Base-by-base conservation (phyloP, 1,140 invertebrate species). In the Diprion similis region DNA sequence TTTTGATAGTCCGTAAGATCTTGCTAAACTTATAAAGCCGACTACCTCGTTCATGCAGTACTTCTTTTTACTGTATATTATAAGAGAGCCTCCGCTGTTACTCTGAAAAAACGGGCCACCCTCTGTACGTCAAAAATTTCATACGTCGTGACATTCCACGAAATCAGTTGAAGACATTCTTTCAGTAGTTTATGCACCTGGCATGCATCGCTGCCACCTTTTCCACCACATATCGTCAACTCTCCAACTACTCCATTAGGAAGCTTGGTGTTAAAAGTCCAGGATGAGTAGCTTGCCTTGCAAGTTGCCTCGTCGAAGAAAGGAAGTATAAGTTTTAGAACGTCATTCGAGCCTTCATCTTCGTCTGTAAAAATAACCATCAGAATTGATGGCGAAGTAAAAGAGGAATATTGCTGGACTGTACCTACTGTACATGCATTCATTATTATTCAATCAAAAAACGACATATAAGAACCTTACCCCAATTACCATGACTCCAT, bases 151-250 rank as follows among this genome's bases (percentile, higher is more conserved):
- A n/a, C n/a, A n/a, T n/a, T n/a, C n/a, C n/a, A n/a, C n/a, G n/a
- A n/a, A n/a, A n/a, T n/a, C n/a, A n/a, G n/a, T n/a, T n/a, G n/a
- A n/a, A n/a, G n/a, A n/a, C n/a, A n/a, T n/a, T n/a, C n/a, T n/a
- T n/a, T n/a, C n/a, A n/a, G n/a, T n/a, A n/a, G n/a, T n/a, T n/a
- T n/a, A n/a, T n/a, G n/a, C n/a, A n/a, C 93, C 88, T 93, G 92
- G 78, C 93, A 95, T 0, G 93, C 93, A 77, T 94, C 93, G 74
- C 91, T 92, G 3, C 92, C 92, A 0, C 90, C 89, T 70, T 89
- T 89, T 18, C 94, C 93, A 13, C 93, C 93, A 81, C 94, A 95
- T 17, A 95, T 80, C 79, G 90, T 90, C 73, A 87, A 88, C 0
- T 85, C 81, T 1, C 83, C 76, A 13, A 87, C 64, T 17, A 91